Conservation (phyloP, 2,888 invertebrate species). For the Heliconius ismenius region DNA sequence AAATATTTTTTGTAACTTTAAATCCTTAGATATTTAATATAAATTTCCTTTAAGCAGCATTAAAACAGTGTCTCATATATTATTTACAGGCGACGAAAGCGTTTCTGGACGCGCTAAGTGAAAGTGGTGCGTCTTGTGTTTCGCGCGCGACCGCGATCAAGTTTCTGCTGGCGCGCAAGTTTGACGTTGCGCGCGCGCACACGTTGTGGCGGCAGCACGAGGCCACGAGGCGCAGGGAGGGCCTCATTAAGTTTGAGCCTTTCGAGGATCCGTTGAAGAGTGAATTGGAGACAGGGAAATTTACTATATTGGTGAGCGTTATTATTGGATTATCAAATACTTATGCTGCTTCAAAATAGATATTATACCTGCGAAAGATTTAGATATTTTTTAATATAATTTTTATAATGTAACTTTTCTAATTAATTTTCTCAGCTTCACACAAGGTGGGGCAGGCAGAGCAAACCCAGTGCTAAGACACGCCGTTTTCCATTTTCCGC, state of each 20-base stretch:
- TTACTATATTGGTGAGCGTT: slow-evolving; percentile 72
- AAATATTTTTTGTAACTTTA: not conserved
- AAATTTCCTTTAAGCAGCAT: not conserved
- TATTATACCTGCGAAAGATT: too few relatives aligned
- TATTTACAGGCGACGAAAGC: slow-evolving; percentile 87
- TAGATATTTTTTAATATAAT: too few relatives aligned
- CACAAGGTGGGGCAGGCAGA: too few relatives aligned
- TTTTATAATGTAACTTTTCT: too few relatives aligned
- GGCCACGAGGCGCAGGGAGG: slow-evolving; percentile 92
- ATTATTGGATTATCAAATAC: not conserved
- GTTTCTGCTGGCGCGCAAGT: slow-evolving; percentile 96
- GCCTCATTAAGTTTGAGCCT: slow-evolving; percentile 91
- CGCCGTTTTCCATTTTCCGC: too few relatives aligned
- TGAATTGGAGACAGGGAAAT: slow-evolving; percentile 96
- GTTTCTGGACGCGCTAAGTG: slow-evolving; percentile 89
- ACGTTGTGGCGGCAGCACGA: slow-evolving; percentile 97
- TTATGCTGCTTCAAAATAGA: too few relatives aligned
- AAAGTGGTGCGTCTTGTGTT: slow-evolving; percentile 78
- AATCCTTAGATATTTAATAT: not conserved
- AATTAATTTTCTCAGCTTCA: too few relatives aligned
- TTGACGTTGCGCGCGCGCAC: slow-evolving; percentile 94
- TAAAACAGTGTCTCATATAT: not conserved
- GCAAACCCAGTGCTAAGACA: too few relatives aligned
- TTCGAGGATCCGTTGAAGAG: slow-evolving; percentile 90
- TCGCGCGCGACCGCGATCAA: slow-evolving; percentile 95